Evolutionary conservation across 2,888 invertebrate genomes (phyloP).

Genomic region (Amiota mariae): DNA sequence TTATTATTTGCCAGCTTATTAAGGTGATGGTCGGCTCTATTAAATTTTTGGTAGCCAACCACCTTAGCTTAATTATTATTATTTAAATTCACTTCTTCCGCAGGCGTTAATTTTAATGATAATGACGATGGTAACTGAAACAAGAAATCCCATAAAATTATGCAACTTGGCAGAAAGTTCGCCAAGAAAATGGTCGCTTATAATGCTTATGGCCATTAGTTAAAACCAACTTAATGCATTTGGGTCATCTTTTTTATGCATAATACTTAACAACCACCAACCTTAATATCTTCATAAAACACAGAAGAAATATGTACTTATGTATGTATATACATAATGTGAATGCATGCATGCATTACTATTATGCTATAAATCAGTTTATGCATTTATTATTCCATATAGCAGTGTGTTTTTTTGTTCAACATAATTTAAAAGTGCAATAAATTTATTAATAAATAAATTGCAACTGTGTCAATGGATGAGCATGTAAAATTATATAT

Average conservation of each 20-base stretch:
- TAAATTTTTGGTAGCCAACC: constrained; percentile 1
- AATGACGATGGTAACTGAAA: background rate
- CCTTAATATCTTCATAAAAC: too few relatives aligned
- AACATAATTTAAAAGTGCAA: too few relatives aligned
- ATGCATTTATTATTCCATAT: too few relatives aligned
- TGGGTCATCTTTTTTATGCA: background rate
- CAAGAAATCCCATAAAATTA: background rate
- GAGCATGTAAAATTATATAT: too few relatives aligned
- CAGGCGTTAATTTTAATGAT: background rate
- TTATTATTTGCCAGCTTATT: background rate
- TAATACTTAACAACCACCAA: too few relatives aligned
- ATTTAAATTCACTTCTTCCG: background rate
- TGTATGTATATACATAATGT: too few relatives aligned
- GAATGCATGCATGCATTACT: too few relatives aligned
- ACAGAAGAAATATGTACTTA: too few relatives aligned
- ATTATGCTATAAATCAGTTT: too few relatives aligned
- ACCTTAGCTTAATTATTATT: constrained; percentile 4
- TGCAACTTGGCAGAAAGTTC: background rate
- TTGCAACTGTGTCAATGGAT: too few relatives aligned
- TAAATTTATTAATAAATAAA: too few relatives aligned
- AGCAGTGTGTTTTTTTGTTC: too few relatives aligned
- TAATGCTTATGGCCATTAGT: background rate
- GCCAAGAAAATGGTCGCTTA: background rate
- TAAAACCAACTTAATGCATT: constrained; percentile 5
- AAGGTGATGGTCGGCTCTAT: background rate